Conservation (phyloP, 2,113 vertebrate species). For the pig (Sus scrofa) region DNA sequence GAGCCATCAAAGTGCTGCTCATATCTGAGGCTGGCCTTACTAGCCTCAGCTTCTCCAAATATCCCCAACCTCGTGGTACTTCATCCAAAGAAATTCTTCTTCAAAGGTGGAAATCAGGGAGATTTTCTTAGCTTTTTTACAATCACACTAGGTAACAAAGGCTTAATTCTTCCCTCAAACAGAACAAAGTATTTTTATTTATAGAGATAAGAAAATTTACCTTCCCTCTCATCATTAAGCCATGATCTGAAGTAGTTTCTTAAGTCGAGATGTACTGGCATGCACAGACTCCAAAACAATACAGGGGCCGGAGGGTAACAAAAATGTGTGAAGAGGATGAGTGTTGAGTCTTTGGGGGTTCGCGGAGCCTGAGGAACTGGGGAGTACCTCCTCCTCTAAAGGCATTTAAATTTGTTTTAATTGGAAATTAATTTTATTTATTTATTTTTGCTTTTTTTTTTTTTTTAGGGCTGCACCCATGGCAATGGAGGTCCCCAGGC, state of each 20-base stretch:
- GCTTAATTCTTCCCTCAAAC: not conserved
- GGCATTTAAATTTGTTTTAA: not conserved
- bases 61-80: not conserved
- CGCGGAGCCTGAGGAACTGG: not conserved
- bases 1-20: not conserved
- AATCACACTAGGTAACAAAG: not conserved
- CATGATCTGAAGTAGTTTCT: not conserved
- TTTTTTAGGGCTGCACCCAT: no score
- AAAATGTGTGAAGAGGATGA: not conserved
- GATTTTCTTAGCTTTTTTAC: not conserved
- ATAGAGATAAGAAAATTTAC: not conserved
- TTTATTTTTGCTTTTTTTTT: no score
- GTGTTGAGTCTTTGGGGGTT: not conserved
- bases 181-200: not conserved
- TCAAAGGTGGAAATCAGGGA: not conserved
- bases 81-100: not conserved
- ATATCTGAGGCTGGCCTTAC: not conserved
- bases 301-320: not conserved
- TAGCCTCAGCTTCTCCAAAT: not conserved
- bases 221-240: not conserved
- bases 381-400: not conserved
- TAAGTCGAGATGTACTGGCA: not conserved
- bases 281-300: not conserved
- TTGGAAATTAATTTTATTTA: no score
- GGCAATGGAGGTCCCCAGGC: no score